Percentiles rank a stretch among this genome's conserved stretches.
phyloP scores from a whole-genome alignment of 2,888 invertebrate species.

The Agrilus mali region DNA sequence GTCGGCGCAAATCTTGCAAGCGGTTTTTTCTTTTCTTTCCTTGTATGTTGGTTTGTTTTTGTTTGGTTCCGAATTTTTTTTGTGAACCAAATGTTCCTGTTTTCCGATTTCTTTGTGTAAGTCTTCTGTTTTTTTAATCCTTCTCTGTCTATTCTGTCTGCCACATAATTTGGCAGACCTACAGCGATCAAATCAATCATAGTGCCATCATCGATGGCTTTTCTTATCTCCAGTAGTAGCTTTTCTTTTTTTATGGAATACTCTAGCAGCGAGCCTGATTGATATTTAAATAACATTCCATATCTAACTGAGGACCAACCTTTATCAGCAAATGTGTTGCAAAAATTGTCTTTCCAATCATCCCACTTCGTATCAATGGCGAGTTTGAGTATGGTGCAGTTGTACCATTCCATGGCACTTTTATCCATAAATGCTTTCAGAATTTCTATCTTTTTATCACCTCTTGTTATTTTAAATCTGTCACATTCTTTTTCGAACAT shows the following conservation, averaged over 20 bases:
- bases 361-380: conserved; percentile 3
- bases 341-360: conserved; percentile 5
- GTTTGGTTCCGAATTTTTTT: conserved; percentile 10
- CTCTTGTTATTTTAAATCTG: conserved; percentile 1
- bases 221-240: conserved; percentile 13
- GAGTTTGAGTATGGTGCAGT: conserved; percentile 2
- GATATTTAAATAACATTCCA: conserved; percentile 16
- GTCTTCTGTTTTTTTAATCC: not conserved
- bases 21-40: conserved; percentile 8
- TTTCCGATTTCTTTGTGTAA: not conserved
- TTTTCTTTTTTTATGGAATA: conserved; percentile 15
- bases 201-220: conserved; percentile 14
- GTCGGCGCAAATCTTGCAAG: conserved; percentile 2
- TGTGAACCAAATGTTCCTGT: conserved; percentile 1
- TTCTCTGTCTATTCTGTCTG: conserved; percentile 7
- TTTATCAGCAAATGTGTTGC: conserved; percentile 17
- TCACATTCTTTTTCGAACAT: conserved; percentile 2
- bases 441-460: conserved; percentile 3
- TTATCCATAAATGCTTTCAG: conserved; percentile 2
- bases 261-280: conserved; percentile 16
- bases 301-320: conserved; percentile 17
- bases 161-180: conserved; percentile 19
- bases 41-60: not conserved
- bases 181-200: conserved; percentile 20
- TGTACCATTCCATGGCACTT: conserved; percentile 2